Evolutionary conservation across 2,113 vertebrate genomes (phyloP).

Genomic region (Saguinus imperator): DNA sequence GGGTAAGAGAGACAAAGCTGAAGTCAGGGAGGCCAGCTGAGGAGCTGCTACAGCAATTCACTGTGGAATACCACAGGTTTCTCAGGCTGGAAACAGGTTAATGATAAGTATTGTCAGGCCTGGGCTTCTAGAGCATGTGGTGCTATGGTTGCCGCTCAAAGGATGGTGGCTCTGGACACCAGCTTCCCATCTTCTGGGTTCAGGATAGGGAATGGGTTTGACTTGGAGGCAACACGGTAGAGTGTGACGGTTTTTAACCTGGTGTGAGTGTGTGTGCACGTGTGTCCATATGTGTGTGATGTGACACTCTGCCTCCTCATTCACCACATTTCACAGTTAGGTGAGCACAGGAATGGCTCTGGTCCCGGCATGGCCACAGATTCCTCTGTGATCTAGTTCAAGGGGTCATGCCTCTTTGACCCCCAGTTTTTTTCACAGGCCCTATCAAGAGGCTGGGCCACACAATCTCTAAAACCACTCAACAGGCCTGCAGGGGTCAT

Average conservation of each 20-base stretch:
- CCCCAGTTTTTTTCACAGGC: not conserved
- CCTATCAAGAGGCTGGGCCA: not conserved
- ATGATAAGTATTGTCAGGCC: not conserved
- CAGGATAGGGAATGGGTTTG: not conserved
- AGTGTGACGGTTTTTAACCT: not conserved
- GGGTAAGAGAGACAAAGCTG: not conserved
- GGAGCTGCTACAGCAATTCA: not conserved
- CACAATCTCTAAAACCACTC: not conserved
- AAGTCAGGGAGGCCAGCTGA: not conserved
- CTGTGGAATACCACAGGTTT: accelerated
- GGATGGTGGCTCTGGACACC: not conserved
- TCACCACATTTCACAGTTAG: not conserved
- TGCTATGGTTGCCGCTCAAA: not conserved
- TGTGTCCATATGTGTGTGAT: not conserved
- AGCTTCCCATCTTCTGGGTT: not conserved
- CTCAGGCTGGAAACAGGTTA: not conserved
- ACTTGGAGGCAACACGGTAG: not conserved
- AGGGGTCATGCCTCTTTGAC: not conserved
- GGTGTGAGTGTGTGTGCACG: not conserved
- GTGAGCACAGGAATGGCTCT: not conserved
- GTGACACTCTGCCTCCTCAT: not conserved
- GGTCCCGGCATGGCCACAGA: not conserved
- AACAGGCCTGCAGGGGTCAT: not conserved
- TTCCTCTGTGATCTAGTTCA: not conserved
- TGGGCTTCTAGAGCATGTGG: not conserved